These are phyloP conservation scores for Stichodactyla helianthus DNA, from an alignment of 64 coral and sea anemone genomes.

Conservation along the genomic window DNA sequence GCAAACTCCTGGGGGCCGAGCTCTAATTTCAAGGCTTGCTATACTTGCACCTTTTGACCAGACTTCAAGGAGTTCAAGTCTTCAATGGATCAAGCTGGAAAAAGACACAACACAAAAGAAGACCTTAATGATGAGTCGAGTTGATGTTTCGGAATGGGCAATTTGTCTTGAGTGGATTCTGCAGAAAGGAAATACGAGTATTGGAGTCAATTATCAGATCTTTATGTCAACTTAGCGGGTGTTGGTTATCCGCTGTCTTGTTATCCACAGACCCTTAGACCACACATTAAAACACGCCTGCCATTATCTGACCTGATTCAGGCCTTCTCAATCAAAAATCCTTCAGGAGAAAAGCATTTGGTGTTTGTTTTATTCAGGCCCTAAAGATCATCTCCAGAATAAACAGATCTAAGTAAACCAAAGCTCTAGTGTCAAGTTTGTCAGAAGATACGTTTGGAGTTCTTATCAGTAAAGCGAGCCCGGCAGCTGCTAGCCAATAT, in stretches of 20 bases:
- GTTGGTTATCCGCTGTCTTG: slow-evolving; percentile 12
- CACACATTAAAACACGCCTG: slow-evolving; percentile 17
- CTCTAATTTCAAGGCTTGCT: not conserved
- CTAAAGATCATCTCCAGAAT: slow-evolving; percentile 17
- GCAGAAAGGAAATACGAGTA: not conserved
- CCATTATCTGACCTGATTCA: slow-evolving; percentile 15
- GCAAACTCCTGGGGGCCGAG: not conserved
- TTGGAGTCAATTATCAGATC: not conserved
- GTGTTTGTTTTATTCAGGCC: not conserved
- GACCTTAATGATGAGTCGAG: not conserved
- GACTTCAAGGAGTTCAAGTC: not conserved
- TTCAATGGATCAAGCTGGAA: not conserved
- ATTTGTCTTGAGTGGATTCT: not conserved
- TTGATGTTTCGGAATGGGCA: not conserved
- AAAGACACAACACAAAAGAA: not conserved
- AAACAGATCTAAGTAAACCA: slow-evolving; percentile 2
- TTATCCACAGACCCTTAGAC: not conserved
- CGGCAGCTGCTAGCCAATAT: not conserved
- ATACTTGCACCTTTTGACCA: not conserved
- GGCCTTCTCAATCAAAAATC: slow-evolving; percentile 4
- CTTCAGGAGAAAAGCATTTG: not conserved
- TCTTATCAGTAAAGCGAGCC: not conserved
- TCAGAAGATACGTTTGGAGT: slow-evolving; percentile 1
- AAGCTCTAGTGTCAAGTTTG: not conserved
- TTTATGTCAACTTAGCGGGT: slow-evolving; percentile 17